Evolutionary conservation across 2,888 invertebrate genomes (phyloP), one percentile per base, ranked within the genome.

Genomic region (Lamellibrachia satsuma): DNA sequence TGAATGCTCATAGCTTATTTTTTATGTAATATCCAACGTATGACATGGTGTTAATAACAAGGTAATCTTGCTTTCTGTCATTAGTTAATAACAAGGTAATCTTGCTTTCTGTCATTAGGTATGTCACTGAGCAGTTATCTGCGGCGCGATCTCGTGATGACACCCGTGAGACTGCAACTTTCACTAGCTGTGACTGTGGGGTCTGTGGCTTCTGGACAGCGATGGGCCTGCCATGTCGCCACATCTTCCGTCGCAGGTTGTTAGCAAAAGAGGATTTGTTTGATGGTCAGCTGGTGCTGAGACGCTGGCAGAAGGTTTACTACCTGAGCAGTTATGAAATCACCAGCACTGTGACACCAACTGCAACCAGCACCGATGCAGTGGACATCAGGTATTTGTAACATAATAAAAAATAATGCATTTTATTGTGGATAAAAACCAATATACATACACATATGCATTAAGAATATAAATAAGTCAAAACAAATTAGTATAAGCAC

Each of bases 161-260:
- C 9, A 15, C 9, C 3, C 9, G 3, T 3, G 9, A 60, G 2
- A 15, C 7, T 60, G 60, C 60, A 9, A 60, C 4, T 9, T 60
- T 3, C 60, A 60, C 60, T 60, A 11, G 60, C 39, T 93, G 93
- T 90, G 27, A 11, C 15, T 93, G 93, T 91, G n/a, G n/a, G n/a
- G n/a, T n/a, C n/a, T n/a, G n/a, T n/a, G 91, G 92, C 22, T 92
- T 93, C 92, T 92, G 27, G 55, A 92, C 90, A 11, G 90, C 93
- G 22, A 93, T 93, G 93, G n/a, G 27, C 11, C 55, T 93, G 27
- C 93, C 93, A 51, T 93, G 93, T 91, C 27, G 90, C 15, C 93
- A 93, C 52, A 90, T 93, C n/a, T 91, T 93, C 52, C 51, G 51
- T n/a, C 51, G 11, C 51, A 90, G 90, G 15, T 15, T 11, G 93